These are phyloP conservation scores for Falco peregrinus DNA, from an alignment of 2,797 vertebrate species.

Conservation along the genomic window DNA sequence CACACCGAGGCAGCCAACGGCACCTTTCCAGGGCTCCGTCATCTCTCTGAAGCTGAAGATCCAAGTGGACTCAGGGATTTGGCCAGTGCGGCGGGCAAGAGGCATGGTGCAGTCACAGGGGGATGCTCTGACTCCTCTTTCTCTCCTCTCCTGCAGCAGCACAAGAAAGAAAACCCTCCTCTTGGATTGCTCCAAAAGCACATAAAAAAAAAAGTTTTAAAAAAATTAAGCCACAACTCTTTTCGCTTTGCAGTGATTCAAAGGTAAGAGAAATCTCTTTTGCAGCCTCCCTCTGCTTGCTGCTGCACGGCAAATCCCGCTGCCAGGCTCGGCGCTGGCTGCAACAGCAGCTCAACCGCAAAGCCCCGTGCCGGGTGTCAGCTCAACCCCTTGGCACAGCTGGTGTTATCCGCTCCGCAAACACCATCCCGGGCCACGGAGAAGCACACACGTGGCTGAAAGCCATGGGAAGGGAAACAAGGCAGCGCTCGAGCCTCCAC, in stretches of 20 bases:
- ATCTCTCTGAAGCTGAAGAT: constrained; percentile 88
- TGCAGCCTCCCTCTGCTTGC: not conserved
- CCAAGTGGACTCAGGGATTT: not conserved
- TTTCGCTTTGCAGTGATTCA: accelerated
- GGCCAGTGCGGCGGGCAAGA: not conserved
- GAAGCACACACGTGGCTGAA: not conserved
- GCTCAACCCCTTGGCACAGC: not conserved
- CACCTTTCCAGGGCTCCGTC: constrained; percentile 94
- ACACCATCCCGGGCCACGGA: not conserved
- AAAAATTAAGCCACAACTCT: not conserved
- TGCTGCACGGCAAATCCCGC: not conserved
- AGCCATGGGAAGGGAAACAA: not conserved
- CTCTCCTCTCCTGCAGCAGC: not conserved
- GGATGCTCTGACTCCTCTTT: not conserved
- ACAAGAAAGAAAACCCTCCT: not conserved
- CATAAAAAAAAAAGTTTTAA: not conserved
- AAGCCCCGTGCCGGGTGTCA: not conserved
- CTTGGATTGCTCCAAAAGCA: not conserved
- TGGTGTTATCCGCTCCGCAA: not conserved
- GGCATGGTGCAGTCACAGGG: not conserved
- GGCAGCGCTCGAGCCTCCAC: not conserved
- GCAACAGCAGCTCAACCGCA: accelerated
- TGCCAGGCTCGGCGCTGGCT: not conserved
- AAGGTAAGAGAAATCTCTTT: not conserved
- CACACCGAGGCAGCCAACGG: constrained; percentile 89